phyloP scores from a whole-genome alignment of 1,140 invertebrate genomes.

The Anthonomus grandis region DNA sequence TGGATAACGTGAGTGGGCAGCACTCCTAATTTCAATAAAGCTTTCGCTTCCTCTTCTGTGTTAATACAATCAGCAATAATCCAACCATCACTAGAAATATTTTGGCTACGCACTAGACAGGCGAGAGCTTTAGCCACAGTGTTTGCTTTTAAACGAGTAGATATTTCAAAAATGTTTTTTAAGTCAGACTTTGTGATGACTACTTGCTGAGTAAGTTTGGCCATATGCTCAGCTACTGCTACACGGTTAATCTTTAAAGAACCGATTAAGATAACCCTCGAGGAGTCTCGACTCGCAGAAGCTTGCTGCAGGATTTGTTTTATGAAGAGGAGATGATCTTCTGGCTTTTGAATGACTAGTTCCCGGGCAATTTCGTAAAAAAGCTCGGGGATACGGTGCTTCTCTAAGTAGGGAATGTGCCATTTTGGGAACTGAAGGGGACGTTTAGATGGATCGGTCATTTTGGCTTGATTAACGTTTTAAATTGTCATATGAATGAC shows the following conservation, averaged over 20 bases:
- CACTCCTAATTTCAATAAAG: slow-evolving; percentile 49
- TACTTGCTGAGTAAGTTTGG: slow-evolving; percentile 39
- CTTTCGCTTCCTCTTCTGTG: slow-evolving; percentile 49
- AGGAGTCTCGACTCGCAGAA: slow-evolving; percentile 44
- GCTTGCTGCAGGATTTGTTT: slow-evolving; percentile 51
- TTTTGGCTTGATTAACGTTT: no score
- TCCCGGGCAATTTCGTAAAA: slow-evolving; percentile 53
- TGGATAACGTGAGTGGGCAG: slow-evolving; percentile 54
- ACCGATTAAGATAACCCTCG: slow-evolving; percentile 50
- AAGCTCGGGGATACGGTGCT: slow-evolving; percentile 54
- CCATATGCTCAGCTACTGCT: slow-evolving; percentile 36
- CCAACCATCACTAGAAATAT: slow-evolving; percentile 38
- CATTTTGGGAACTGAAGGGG: slow-evolving; percentile 44
- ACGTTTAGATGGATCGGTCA: slow-evolving; percentile 44
- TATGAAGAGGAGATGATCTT: slow-evolving; percentile 52
- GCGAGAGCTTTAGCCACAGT: slow-evolving; percentile 21
- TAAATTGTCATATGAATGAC: no score
- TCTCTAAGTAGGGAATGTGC: slow-evolving; percentile 54
- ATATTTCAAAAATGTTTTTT: slow-evolving; percentile 1
- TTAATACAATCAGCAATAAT: slow-evolving; percentile 49
- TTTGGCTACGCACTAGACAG: slow-evolving; percentile 35
- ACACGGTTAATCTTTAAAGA: slow-evolving; percentile 45
- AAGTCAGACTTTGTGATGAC: slow-evolving; percentile 32
- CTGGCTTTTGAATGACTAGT: slow-evolving; percentile 51
- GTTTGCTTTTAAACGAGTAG: neutral